Percentiles rank a stretch among this genome's conserved stretches.
These are phyloP conservation scores for Polymixis lichenea DNA, from an alignment of 2,888 invertebrate species.

Conservation along the genomic window DNA sequence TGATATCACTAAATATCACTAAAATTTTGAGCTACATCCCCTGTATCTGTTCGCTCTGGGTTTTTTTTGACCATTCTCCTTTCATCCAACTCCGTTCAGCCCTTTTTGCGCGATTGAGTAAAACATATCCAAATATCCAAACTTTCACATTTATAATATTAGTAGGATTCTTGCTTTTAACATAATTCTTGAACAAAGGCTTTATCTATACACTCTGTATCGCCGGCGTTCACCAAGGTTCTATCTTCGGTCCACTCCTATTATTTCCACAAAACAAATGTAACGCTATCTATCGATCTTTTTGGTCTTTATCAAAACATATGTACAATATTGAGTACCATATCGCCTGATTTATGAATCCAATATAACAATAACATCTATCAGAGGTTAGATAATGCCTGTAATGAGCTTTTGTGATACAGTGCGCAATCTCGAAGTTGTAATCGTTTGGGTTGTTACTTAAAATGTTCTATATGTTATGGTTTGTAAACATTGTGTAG, in stretches of 20 bases:
- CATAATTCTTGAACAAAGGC: neutral
- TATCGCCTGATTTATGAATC: conserved; percentile 26
- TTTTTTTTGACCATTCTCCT: too few relatives aligned
- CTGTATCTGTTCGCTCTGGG: too few relatives aligned
- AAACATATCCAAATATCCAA: too few relatives aligned
- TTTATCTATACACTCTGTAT: neutral
- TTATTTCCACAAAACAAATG: neutral
- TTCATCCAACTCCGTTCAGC: too few relatives aligned
- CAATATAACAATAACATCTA: conserved; percentile 32
- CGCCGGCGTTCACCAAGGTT: conserved; percentile 1
- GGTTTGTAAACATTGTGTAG: conserved; percentile 20
- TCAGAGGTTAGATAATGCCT: conserved; percentile 29
- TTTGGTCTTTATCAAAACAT: conserved; percentile 5
- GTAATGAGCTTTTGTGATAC: conserved; percentile 55
- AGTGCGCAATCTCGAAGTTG: conserved; percentile 16
- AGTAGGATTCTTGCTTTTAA: neutral
- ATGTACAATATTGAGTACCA: conserved; percentile 28
- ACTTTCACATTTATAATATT: too few relatives aligned
- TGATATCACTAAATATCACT: too few relatives aligned
- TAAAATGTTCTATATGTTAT: conserved; percentile 54
- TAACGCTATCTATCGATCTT: conserved; percentile 31
- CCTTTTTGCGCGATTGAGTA: too few relatives aligned
- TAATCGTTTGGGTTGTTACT: conserved; percentile 38
- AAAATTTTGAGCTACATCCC: too few relatives aligned
- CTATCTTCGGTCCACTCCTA: conserved; percentile 3